Conservation (phyloP, 2,113 vertebrate species). For the Periophthalmodon schlosseri region DNA sequence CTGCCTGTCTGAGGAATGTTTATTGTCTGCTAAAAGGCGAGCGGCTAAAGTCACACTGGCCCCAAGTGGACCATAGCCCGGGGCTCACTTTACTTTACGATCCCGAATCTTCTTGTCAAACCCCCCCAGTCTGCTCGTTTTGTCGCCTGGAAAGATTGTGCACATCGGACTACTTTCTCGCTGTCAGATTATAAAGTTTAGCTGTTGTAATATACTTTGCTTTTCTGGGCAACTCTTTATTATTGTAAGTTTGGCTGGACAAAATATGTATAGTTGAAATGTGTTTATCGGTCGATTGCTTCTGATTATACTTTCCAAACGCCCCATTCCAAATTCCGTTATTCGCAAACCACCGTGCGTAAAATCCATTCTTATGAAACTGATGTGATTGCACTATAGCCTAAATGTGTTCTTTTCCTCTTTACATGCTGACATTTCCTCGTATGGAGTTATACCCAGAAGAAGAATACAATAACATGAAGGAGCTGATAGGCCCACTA, state of each 20-base stretch:
- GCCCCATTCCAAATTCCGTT: background rate
- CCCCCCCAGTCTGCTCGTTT: background rate
- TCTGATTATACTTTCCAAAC: background rate
- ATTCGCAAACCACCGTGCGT: background rate
- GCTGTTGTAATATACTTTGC: background rate
- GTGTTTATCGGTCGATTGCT: background rate
- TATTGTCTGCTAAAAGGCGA: slow-evolving; percentile 60
- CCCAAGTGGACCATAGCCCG: background rate
- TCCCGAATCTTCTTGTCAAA: background rate
- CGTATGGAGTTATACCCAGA: background rate
- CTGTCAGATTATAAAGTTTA: slow-evolving; percentile 1
- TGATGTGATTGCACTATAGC: background rate
- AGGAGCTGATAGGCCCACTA: background rate
- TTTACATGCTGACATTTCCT: background rate
- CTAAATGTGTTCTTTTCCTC: background rate
- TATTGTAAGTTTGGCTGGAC: background rate
- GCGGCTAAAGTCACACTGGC: slow-evolving; percentile 30
- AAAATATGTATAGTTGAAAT: background rate
- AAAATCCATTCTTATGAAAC: background rate
- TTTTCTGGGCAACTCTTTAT: background rate
- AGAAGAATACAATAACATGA: background rate
- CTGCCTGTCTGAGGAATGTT: slow-evolving; percentile 73
- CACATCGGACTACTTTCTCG: background rate
- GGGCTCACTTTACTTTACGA: background rate
- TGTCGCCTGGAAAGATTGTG: background rate